Evolutionary conservation across 2,888 invertebrate genomes (phyloP), one percentile per base, ranked within the genome.

Genomic region (Hyalella azteca): DNA sequence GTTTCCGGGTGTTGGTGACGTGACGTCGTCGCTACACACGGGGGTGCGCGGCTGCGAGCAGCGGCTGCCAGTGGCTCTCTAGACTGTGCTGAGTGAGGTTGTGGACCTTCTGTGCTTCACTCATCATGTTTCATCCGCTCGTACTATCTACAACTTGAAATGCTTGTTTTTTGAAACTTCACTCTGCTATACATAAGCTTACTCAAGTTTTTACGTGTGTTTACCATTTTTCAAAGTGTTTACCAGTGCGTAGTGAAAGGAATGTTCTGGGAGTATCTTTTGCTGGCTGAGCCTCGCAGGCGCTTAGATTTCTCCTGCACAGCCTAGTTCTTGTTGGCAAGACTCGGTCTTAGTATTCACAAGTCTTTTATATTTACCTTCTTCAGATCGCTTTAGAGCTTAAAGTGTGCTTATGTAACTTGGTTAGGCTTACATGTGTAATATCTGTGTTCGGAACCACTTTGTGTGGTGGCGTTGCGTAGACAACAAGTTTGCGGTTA

Each of bases 11-110:
- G 66, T 66, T 66, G 66, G 36, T 66, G 45, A 66, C 66, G 29
- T 66, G 54, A 66, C 66, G 66, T 66, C 32, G 66, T 36, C 66
- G 36, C 66, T 32, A 36, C n/a, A n/a, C n/a, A n/a, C 66, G 66
- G 66, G 32, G 32, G 36, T 32, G 29, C 13, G 36, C 22, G 66
- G 66, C 36, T 36, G 66, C 26, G 13, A 54, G 54, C 9, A 45
- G 15, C 9, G 9, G 13, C 59, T 59, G 59, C n/a, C 66, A 66
- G 66, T 66, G 66, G 66, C 66, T 66, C 66, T 66, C 36, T 66
- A 13, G 66, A 66, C 66, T 36, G 66, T 66, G 66, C 36, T 66
- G 66, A 36, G 32, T 36, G 19, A 66, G 66, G 66, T 32, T 66
- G 66, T 36, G 66, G n/a, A 36, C 15, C 36, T 32, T 66, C 29